Evolutionary conservation across 23 tunicate genomes (phyloP), one percentile per base, ranked within the genome.

Genomic region (Clavelina lepadiformis): DNA sequence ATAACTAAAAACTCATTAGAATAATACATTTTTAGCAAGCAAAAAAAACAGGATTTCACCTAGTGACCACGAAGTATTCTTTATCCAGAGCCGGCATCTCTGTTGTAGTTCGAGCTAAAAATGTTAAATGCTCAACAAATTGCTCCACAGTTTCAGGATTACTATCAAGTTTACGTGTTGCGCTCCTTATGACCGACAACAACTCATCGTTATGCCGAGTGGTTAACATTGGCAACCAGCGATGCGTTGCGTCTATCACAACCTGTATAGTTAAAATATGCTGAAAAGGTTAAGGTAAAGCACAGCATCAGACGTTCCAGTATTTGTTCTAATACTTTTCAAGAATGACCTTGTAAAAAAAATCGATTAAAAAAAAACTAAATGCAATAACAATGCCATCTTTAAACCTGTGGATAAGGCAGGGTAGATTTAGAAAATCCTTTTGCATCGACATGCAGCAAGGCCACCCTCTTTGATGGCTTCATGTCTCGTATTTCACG

Each of bases 101-200:
- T 19, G 86, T 79, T 20, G 71, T 84, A 1, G 79, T 69, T 33
- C 85, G 73, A 53, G 97, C 97, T 15, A 89, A 51, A 50, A 89
- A 89, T 0, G 97, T 89, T 64, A 89, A 56, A 49, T 89, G 97
- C 15, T 81, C 88, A 45, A 89, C 89, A 46, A 89, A 89, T 46
- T 66, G 67, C 58, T 89, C 97, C 23, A 89, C 97, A 24, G 89
- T 75, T 23, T 72, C 80, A 1, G 89, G 89, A 45, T 89, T 74
- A 28, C 77, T 58, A 45, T 72, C 83, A 58, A 89, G 49, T 56
- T 71, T 79, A 5, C 61, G 72, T 28, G 67, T 56, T n/a, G 89
- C 89, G 20, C 50, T 64, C 1, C 85, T 74, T 4, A 89, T 83
- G 41, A 81, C 75, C 20, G 80, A 34, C 1, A 89, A 77, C 8